A percentile compares a stretch with the other conserved stretches of the same genome.
Conservation (phyloP, 2,797 vertebrate species). For the Urosaurus nigricauda region DNA sequence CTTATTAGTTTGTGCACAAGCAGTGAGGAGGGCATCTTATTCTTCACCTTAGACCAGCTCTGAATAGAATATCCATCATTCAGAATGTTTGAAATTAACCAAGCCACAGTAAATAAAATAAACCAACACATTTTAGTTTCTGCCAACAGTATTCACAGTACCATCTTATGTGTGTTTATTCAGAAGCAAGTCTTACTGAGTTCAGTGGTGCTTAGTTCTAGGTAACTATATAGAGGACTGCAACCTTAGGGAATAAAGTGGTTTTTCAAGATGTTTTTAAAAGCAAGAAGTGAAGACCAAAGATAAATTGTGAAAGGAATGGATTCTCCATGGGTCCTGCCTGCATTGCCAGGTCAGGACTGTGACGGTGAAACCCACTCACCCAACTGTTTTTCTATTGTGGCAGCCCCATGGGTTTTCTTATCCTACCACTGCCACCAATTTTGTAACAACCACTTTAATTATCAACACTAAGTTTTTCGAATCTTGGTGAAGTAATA, state of each 20-base stretch:
- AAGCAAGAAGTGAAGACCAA: background rate
- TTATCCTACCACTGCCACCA: no score
- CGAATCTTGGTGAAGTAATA: no score
- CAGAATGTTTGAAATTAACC: background rate
- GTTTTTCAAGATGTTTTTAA: background rate
- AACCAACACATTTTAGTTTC: background rate
- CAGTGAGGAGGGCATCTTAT: no score
- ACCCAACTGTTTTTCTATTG: no score
- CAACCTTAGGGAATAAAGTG: background rate
- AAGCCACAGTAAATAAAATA: background rate
- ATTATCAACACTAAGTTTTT: no score
- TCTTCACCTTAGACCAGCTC: no score
- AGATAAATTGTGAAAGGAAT: background rate
- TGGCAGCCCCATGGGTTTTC: no score
- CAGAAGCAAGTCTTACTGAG: background rate
- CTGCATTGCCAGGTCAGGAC: no score
- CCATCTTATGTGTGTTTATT: background rate
- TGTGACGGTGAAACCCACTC: no score
- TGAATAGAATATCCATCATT: background rate
- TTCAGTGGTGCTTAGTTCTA: background rate
- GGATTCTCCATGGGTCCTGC: background rate
- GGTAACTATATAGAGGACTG: background rate
- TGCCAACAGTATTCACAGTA: background rate
- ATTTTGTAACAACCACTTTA: no score
- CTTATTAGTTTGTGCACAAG: no score